A percentile compares a stretch with the other conserved stretches of the same genome.
phyloP scores from a whole-genome alignment of 1,140 invertebrate genomes.

The Anoplolepis gracilipes region DNA sequence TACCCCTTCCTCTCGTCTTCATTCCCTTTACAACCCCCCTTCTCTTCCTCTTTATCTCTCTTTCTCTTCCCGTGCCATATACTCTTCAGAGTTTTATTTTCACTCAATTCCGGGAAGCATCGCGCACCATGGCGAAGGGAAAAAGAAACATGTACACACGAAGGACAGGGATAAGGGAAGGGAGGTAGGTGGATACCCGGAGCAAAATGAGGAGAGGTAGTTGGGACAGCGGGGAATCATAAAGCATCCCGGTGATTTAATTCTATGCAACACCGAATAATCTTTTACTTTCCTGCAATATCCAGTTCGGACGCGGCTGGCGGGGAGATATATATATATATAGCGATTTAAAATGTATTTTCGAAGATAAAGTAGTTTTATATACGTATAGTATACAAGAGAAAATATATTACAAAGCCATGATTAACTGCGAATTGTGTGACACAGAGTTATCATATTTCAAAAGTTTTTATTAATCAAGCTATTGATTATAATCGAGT shows the following conservation, averaged over 20 bases:
- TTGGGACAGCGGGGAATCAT: constrained; percentile 56
- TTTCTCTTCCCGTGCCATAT: constrained; percentile 59
- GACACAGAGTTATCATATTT: background rate
- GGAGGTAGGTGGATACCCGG: constrained; percentile 42
- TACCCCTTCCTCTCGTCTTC: constrained; percentile 61
- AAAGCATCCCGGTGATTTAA: constrained; percentile 75
- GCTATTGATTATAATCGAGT: background rate
- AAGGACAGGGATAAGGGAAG: constrained; percentile 40
- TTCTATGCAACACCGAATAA: constrained; percentile 63
- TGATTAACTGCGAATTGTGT: background rate
- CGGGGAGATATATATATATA: background rate
- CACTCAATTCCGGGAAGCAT: constrained; percentile 78
- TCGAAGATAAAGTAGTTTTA: background rate
- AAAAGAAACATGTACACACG: constrained; percentile 63
- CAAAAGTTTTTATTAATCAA: background rate
- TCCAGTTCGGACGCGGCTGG: background rate
- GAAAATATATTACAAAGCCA: too few species aligned
- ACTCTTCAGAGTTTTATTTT: constrained; percentile 79
- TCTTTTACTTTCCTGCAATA: constrained; percentile 65
- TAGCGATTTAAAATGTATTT: constrained; percentile 27
- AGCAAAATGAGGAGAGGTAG: constrained; percentile 65
- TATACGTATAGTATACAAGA: background rate
- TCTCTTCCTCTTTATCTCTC: constrained; percentile 52
- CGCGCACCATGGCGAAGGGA: constrained; percentile 64
- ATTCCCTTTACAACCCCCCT: constrained; percentile 69